Conservation (phyloP, 2,888 invertebrate species). For the Sinohyriopsis cumingii region DNA sequence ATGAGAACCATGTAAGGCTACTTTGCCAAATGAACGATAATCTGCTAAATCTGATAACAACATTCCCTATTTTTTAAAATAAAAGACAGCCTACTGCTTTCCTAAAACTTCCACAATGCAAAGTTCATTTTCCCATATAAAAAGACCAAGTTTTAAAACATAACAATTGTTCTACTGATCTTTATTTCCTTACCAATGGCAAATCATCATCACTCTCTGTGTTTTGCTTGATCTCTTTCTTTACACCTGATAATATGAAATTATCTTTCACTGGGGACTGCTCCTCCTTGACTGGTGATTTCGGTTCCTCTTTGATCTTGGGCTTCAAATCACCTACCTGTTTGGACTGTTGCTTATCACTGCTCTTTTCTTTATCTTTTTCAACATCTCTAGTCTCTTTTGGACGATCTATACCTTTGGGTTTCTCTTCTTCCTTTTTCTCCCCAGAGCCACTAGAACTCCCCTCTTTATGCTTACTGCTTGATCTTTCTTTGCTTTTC, state of each 20-base stretch:
- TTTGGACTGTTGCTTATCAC: slow-evolving; percentile 1
- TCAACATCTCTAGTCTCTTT: too few species aligned
- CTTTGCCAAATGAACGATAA: too few species aligned
- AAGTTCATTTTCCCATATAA: too few species aligned
- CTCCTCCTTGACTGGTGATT: slow-evolving; percentile 5
- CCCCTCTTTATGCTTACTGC: slow-evolving; percentile 28
- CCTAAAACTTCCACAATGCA: too few species aligned
- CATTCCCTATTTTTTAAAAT: too few species aligned
- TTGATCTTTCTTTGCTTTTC: slow-evolving; percentile 19
- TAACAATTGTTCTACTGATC: too few species aligned
- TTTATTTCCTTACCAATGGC: slow-evolving; percentile 38
- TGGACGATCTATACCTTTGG: slow-evolving; percentile 4
- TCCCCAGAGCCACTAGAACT: slow-evolving; percentile 16
- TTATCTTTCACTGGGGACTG: not conserved
- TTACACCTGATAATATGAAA: not conserved
- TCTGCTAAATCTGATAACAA: too few species aligned
- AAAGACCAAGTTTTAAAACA: too few species aligned
- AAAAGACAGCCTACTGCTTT: too few species aligned
- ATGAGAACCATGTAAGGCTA: too few species aligned
- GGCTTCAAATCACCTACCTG: not conserved
- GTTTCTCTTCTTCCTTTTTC: slow-evolving; percentile 28
- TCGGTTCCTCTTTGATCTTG: not conserved
- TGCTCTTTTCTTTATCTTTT: too few species aligned
- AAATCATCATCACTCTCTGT: slow-evolving; percentile 50
- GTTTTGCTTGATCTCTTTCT: slow-evolving; percentile 33